Evolutionary conservation across 2,797 vertebrate genomes (phyloP).

Genomic region (Epinephelus awoara): DNA sequence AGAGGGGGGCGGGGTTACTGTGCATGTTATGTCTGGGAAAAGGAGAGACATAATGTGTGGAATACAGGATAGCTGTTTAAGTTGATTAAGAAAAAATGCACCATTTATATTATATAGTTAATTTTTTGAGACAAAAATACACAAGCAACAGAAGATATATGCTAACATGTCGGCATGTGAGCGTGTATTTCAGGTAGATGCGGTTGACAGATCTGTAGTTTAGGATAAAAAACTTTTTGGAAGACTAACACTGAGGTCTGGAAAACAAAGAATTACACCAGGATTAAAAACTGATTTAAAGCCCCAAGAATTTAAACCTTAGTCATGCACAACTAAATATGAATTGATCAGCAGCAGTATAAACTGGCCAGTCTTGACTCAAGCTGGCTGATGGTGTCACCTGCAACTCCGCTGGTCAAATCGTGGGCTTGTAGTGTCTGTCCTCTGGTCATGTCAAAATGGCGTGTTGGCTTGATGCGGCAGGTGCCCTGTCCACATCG

Average conservation of each 20-base stretch:
- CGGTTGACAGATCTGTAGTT: too few relatives aligned
- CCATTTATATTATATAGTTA: neutral
- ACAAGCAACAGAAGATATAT: neutral
- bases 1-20: neutral
- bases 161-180: too few relatives aligned
- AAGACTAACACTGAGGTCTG: neutral
- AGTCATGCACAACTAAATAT: neutral
- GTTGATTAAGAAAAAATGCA: neutral
- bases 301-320: neutral
- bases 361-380: too few relatives aligned
- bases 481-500: too few relatives aligned
- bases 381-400: too few relatives aligned
- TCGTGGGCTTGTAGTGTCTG: too few relatives aligned
- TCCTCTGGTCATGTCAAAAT: too few relatives aligned
- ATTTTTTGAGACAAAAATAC: neutral
- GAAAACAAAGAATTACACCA: neutral
- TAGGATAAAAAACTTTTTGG: too few relatives aligned
- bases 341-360: too few relatives aligned
- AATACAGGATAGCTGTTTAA: slow-evolving; percentile 1
- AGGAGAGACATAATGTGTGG: slow-evolving; percentile 26
- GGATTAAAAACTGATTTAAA: neutral
- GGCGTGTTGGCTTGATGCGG: too few relatives aligned
- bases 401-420: too few relatives aligned
- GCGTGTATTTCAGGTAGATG: too few relatives aligned
- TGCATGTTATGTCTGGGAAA: slow-evolving; percentile 7